Percentiles rank a stretch among this genome's conserved stretches.
Evolutionary conservation across 2,888 invertebrate genomes (phyloP).

Genomic region (Asteroscopus sphinx): DNA sequence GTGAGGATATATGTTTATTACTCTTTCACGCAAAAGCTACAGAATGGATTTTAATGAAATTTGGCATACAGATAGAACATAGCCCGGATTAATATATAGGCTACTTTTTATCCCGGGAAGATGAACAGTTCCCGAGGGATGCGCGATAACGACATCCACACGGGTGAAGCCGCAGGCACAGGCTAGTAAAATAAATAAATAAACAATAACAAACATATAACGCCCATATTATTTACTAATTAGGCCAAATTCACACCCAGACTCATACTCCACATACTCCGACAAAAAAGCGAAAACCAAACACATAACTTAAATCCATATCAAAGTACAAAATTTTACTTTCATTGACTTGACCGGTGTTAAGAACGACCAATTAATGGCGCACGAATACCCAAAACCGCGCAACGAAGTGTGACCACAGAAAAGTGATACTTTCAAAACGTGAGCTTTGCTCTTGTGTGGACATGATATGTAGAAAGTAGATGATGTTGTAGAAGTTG

Average conservation of each 20-base stretch:
- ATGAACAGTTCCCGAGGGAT: too few relatives aligned
- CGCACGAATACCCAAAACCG: constrained; percentile 58
- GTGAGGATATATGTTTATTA: too few relatives aligned
- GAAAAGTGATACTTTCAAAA: constrained; percentile 79
- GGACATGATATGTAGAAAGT: constrained; percentile 41
- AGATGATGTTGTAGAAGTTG: background rate
- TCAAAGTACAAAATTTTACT: constrained; percentile 49
- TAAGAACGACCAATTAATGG: constrained; percentile 41
- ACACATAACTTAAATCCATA: constrained; percentile 19
- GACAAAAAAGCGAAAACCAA: constrained; percentile 11
- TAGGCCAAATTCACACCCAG: background rate
- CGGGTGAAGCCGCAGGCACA: too few relatives aligned
- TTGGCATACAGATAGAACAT: too few relatives aligned
- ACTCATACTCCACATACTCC: background rate
- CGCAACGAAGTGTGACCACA: constrained; percentile 72
- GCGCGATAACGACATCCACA: too few relatives aligned
- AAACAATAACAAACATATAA: constrained; percentile 1
- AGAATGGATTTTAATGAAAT: too few relatives aligned
- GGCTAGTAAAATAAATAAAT: too few relatives aligned
- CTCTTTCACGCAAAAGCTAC: too few relatives aligned
- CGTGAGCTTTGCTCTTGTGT: constrained; percentile 63
- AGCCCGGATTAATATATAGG: too few relatives aligned
- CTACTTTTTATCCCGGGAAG: too few relatives aligned
- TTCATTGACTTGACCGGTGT: constrained; percentile 53
- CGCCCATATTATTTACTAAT: background rate